Evolutionary conservation across 2,113 vertebrate species (phyloP), one percentile per base, ranked within the genome.

Genomic region (Coturnix japonica): DNA sequence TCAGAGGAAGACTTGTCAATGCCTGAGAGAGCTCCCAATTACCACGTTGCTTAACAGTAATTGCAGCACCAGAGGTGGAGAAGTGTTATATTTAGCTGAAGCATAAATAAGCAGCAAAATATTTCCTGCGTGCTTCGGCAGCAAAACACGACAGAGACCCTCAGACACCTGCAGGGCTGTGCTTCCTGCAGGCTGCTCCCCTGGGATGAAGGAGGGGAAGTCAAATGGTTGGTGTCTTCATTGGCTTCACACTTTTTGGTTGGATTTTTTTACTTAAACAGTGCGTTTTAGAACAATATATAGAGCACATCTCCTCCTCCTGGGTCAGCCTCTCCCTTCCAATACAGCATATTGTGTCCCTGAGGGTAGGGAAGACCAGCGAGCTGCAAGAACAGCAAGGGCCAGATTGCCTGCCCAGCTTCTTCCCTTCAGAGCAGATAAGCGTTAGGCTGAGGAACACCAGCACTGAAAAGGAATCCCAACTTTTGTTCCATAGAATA

Each of bases 311-410:
- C 77, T 63, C 91, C 84, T 87, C 90, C 95, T 94, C 96, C 95
- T 94, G 94, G 97, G 95, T 89, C 91, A 97, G 81, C 71, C 12
- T 4, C 56, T 73, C 44, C 84, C 64, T 96, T 95, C 76, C 93
- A 95, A 76, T 72, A 37, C 57, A 93, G 63, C 78, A 87, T 76
- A 80, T 89, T 91, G 95, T 73, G 74, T 82, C 89, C 72, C 72
- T 44, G 83, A 85, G 75, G 93, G 89, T 14, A 95, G 75, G 76
- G 94, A 89, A 96, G 96, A 93, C 65, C 92, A 93, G 72, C 17
- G 80, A 95, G 60, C 80, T 82, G 91, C 11, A 3, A 91, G 89
- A 86, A 37, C 87, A 79, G 47, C 12, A 82, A 67, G 70, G 92
- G 54, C 44, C 93, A 86, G 89, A 74, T 2, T 85, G 71, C 71